Conservation (phyloP, 1,140 invertebrate species). For the Brachionus rubens region DNA sequence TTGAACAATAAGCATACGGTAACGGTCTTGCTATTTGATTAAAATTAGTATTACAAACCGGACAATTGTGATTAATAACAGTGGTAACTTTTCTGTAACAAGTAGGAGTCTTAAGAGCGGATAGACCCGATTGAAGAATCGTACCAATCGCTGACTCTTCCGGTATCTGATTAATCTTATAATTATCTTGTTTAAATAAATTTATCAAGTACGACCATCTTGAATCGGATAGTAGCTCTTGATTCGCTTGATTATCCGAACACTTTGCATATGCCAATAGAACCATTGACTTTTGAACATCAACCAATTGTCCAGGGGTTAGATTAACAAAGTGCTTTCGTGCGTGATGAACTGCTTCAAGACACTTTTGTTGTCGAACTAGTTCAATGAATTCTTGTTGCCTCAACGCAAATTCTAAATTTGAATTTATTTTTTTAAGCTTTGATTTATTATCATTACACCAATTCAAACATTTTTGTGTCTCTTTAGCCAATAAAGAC, state of each 20-base stretch:
- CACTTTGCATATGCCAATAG: conserved; percentile 82
- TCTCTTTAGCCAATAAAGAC: conserved; percentile 72
- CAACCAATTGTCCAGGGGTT: conserved; percentile 67
- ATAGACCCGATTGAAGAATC: conserved; percentile 83
- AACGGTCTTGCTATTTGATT: conserved; percentile 78
- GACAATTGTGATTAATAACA: conserved; percentile 75
- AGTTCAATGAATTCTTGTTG: conserved; percentile 93
- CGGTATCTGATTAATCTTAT: conserved; percentile 85
- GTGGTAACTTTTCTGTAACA: conserved; percentile 60
- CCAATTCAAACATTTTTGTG: conserved; percentile 85
- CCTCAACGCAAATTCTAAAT: conserved; percentile 75
- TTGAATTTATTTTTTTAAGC: conserved; percentile 71
- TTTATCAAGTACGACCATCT: conserved; percentile 79
- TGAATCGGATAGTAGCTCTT: conserved; percentile 67
- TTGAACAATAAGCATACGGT: conserved; percentile 92
- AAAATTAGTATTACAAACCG: conserved; percentile 82
- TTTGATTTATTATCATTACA: conserved; percentile 96
- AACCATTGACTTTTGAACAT: conserved; percentile 90
- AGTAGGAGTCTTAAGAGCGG: conserved; percentile 84
- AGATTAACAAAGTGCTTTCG: conserved; percentile 75
- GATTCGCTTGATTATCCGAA: conserved; percentile 69
- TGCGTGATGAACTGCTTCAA: conserved; percentile 89
- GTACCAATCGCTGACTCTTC: conserved; percentile 85
- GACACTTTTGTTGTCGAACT: conserved; percentile 75
- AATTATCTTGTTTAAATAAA: conserved; percentile 89